Evolutionary conservation across 2,113 vertebrate genomes (phyloP).

Genomic region (Trachemys scripta): DNA sequence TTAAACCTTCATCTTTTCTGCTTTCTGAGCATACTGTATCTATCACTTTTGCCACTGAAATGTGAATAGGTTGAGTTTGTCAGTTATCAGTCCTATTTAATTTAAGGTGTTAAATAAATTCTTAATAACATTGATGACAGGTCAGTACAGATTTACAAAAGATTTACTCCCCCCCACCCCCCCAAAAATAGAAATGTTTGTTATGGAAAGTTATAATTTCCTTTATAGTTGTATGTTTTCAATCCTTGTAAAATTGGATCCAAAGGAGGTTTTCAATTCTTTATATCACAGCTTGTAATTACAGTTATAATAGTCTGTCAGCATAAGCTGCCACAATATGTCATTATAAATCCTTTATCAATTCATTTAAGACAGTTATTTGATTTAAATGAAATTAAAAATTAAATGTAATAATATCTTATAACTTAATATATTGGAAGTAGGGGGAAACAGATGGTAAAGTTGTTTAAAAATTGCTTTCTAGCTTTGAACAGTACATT

Average conservation of each 20-base stretch:
- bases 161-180: neutral
- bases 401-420: neutral
- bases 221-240: neutral
- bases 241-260: neutral
- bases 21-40: neutral
- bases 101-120: neutral
- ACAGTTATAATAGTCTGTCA: neutral
- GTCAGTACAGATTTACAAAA: neutral
- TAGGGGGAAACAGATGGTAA: neutral
- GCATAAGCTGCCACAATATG: neutral
- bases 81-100: neutral
- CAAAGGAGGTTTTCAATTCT: neutral
- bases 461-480: neutral
- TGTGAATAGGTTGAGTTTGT: neutral
- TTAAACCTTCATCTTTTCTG: neutral
- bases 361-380: neutral
- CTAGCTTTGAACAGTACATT: neutral
- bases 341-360: neutral
- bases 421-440: neutral
- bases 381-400: neutral
- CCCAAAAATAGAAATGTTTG: neutral
- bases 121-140: conserved; percentile 23
- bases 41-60: neutral
- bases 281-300: neutral
- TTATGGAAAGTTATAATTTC: neutral